Percentiles rank a stretch among this genome's conserved stretches.
Evolutionary conservation across 53 echinoderm and acorn worm species (phyloP).

Genomic region (Holothuria leucospilota): DNA sequence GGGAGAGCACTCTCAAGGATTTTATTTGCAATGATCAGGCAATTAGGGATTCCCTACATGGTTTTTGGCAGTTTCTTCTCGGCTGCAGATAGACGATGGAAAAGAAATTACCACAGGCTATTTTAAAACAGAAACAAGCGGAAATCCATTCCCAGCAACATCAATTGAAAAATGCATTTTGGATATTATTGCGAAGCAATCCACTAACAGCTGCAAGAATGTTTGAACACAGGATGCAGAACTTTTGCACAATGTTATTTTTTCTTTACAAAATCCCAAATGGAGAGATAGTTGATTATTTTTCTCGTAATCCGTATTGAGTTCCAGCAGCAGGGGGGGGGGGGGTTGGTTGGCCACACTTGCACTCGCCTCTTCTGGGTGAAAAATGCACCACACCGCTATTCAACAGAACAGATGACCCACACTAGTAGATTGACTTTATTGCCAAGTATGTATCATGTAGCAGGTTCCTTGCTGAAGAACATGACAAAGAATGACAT

Average conservation of each 20-base stretch:
- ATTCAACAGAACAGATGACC: neutral
- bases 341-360: constrained; percentile 17
- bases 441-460: constrained; percentile 10
- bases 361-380: constrained; percentile 17
- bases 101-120: constrained; percentile 52
- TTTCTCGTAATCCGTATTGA: constrained; percentile 32
- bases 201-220: constrained; percentile 1
- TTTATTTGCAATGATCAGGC: constrained; percentile 68
- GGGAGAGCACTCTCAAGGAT: constrained; percentile 69
- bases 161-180: constrained; percentile 66
- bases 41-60: constrained; percentile 68
- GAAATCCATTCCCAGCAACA: constrained; percentile 46
- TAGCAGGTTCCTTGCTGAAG: neutral
- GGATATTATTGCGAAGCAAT: constrained; percentile 44
- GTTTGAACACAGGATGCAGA: constrained; percentile 24
- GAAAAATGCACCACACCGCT: constrained; percentile 48
- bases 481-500: neutral
- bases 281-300: neutral
- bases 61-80: constrained; percentile 72
- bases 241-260: neutral
- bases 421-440: neutral
- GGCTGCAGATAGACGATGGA: constrained; percentile 62
- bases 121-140: constrained; percentile 54
- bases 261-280: neutral
- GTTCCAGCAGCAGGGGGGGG: constrained; percentile 27